These are phyloP conservation scores for Arion vulgaris DNA, from an alignment of 1,140 invertebrate species.

Conservation along the genomic window DNA sequence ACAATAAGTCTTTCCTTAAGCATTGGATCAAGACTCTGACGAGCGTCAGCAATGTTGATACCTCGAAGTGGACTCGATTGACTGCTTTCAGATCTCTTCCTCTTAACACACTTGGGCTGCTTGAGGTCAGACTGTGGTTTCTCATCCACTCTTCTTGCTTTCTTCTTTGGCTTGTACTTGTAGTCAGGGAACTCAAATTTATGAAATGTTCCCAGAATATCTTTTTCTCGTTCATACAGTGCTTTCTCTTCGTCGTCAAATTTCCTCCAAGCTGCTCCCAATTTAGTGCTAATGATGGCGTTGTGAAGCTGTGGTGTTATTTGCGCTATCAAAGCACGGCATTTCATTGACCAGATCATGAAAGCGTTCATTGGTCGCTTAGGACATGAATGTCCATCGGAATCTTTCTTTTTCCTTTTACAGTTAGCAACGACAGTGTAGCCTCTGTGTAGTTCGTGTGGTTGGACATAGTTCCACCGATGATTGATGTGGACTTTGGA, in stretches of 20 bases:
- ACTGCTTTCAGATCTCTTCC: slow-evolving; percentile 1
- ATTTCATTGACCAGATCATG: slow-evolving; percentile 38
- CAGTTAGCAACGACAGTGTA: slow-evolving; percentile 33
- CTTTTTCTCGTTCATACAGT: slow-evolving; percentile 24
- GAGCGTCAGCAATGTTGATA: slow-evolving; percentile 28
- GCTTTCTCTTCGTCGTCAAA: slow-evolving; percentile 20
- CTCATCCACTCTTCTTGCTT: slow-evolving; percentile 25
- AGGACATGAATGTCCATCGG: slow-evolving; percentile 20
- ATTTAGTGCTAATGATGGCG: slow-evolving; percentile 31
- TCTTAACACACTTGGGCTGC: slow-evolving; percentile 4
- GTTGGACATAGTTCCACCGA: slow-evolving; percentile 35
- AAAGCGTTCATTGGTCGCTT: slow-evolving; percentile 40
- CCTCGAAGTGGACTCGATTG: not conserved
- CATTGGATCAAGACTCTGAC: not conserved
- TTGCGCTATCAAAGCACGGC: slow-evolving; percentile 24
- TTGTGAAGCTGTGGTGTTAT: slow-evolving; percentile 38
- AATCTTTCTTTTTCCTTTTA: slow-evolving; percentile 38
- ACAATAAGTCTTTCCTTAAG: slow-evolving; percentile 29
- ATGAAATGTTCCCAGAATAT: slow-evolving; percentile 20
- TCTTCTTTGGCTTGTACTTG: slow-evolving; percentile 35
- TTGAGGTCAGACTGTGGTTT: slow-evolving; percentile 24
- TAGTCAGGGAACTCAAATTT: slow-evolving; percentile 31
- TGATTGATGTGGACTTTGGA: slow-evolving; percentile 9
- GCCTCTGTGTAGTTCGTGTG: slow-evolving; percentile 14
- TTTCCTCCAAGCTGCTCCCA: slow-evolving; percentile 25